These are phyloP conservation scores for Nerophis ophidion DNA, from an alignment of 2,113 vertebrate genomes.

Conservation along the genomic window DNA sequence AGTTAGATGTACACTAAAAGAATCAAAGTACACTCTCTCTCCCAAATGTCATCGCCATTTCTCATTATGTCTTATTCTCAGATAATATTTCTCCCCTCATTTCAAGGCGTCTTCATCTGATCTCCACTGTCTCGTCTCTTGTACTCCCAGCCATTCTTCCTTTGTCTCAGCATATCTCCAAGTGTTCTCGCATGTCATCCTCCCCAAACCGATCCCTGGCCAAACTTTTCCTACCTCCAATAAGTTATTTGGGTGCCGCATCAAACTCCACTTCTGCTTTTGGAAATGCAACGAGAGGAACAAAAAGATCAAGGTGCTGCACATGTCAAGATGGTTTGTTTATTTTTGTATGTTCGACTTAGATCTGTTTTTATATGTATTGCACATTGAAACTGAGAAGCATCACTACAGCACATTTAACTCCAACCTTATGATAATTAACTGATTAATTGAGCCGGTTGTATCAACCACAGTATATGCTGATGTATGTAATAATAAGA, in stretches of 20 bases:
- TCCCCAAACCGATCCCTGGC: slow-evolving; percentile 9
- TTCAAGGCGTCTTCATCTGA: slow-evolving; percentile 32
- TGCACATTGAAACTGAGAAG: slow-evolving; percentile 8
- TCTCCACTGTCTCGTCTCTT: slow-evolving; percentile 12
- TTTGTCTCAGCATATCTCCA: neutral
- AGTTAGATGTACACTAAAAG: neutral
- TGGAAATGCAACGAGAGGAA: slow-evolving; percentile 58
- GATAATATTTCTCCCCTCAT: slow-evolving; percentile 21
- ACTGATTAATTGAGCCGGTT: too few relatives aligned
- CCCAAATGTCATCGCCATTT: slow-evolving; percentile 32
- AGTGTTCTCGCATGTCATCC: slow-evolving; percentile 12
- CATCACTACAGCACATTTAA: slow-evolving; percentile 22
- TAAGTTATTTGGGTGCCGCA: slow-evolving; percentile 46
- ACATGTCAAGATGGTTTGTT: slow-evolving; percentile 44
- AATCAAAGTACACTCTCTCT: slow-evolving; percentile 1
- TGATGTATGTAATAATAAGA: too few relatives aligned
- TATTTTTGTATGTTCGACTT: slow-evolving; percentile 11
- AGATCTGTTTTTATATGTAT: slow-evolving; percentile 17
- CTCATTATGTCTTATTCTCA: slow-evolving; percentile 12
- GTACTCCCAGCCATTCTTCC: slow-evolving; percentile 1
- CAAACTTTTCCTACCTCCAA: slow-evolving; percentile 43
- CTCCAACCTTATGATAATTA: neutral
- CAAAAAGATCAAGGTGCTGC: slow-evolving; percentile 47
- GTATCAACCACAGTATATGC: too few relatives aligned
- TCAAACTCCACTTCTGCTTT: slow-evolving; percentile 57